phyloP scores from a whole-genome alignment of 2,113 vertebrate species.

The Oncorhynchus tshawytscha region DNA sequence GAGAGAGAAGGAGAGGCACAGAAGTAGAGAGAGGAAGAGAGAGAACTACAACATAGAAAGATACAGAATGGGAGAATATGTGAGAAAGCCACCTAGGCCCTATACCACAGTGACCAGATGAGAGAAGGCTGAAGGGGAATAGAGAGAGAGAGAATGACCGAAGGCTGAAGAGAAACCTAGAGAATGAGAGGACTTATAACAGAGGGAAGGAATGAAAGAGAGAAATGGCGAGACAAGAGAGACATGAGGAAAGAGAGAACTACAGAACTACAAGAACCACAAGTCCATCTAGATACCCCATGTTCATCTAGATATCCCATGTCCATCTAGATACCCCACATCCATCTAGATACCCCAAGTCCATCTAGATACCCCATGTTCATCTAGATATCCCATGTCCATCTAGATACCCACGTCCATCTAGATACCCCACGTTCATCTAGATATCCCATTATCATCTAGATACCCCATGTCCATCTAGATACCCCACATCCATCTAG shows the following conservation, averaged over 20 bases:
- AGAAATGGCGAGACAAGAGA: slow-evolving; percentile 16
- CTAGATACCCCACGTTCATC: too few relatives aligned
- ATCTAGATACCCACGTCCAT: too few relatives aligned
- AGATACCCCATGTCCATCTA: too few relatives aligned
- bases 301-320: too few relatives aligned
- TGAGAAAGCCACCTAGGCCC: slow-evolving; percentile 19
- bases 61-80: slow-evolving; percentile 24
- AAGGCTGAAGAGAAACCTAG: slow-evolving; percentile 14
- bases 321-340: too few relatives aligned
- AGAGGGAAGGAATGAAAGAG: slow-evolving; percentile 16
- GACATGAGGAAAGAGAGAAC: background rate
- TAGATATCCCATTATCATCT: too few relatives aligned
- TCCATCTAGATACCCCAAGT: too few relatives aligned
- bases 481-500: too few relatives aligned
- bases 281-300: too few relatives aligned
- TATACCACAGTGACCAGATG: background rate
- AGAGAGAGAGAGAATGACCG: slow-evolving; percentile 8
- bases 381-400: too few relatives aligned
- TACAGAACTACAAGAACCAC: background rate
- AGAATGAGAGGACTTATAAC: slow-evolving; percentile 29
- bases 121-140: slow-evolving; percentile 10
- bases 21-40: slow-evolving; percentile 11
- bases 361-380: too few relatives aligned
- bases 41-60: slow-evolving; percentile 30
- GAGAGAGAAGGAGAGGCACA: slow-evolving; percentile 5